Evolutionary conservation across 2,113 vertebrate genomes (phyloP), one percentile per base, ranked within the genome.

Genomic region (Delphinus delphis): DNA sequence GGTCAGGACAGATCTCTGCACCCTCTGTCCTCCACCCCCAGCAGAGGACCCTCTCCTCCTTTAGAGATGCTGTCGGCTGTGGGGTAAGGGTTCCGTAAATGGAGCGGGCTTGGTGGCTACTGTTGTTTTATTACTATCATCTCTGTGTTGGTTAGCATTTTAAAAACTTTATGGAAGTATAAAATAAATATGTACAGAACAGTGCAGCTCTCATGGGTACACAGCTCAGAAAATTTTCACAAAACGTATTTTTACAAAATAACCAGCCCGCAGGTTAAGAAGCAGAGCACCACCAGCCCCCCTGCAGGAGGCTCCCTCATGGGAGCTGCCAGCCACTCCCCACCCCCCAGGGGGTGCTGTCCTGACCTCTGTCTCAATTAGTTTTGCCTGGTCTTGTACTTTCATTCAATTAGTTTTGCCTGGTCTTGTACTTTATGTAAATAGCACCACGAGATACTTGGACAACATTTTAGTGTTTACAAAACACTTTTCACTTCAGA

Each of bases 281-380:
- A 60, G 53, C 20, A 8, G 84, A 23, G 17, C 50, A 1, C 7
- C 33, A 12, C 80, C 67, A 15, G 4, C 21, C 60, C 33, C 41
- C 2, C 31, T 25, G 50, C 33, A 17, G 17, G n/a, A 23, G 18
- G 3, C 9, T 76, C 31, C 20, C 65, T 2, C 4, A 0, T 2
- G 44, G 67, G 53, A 11, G 9, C 36, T 31, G 83, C 76, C 67
- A 31, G n/a, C 31, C 36, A 20, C 85, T n/a, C 36, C 80, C 31
- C 60, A 62, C 23, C 50, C 26, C 8, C 7, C 3, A 47, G 14
- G 11, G 36, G 2, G 0, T 1, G 6, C 44, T 25, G 26, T n/a
- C 36, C n/a, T 50, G 36, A 86, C 68, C 36, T 90, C 55, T n/a
- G 53, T 77, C 7, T 28, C 0, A 0, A 7, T 65, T 55, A 3